Base-by-base conservation (phyloP, 2,113 vertebrate genomes). In the Pterocles gutturalis region DNA sequence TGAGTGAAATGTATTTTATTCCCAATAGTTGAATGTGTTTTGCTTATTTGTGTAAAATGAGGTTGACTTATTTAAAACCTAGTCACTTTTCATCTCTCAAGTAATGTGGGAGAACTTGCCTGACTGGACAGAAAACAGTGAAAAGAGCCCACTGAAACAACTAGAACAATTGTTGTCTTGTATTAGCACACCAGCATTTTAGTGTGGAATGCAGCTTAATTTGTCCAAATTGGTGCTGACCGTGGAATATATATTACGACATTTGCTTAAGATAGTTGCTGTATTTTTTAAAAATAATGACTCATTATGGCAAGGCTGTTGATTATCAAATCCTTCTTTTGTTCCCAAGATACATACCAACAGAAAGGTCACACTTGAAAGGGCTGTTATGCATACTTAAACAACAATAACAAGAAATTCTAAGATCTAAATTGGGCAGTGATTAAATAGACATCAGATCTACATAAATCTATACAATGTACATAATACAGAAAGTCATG, bases 241-340 rank as follows among this genome's bases (percentile, higher is more conserved):
- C 90, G 83, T 8, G 17, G 96, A 97, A 96, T 96, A 97, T 93
- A 96, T 93, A 91, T 82, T 95, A 96, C 98, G 98, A 98, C 98
- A 98, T 98, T 98, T 97, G 82, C 92, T 95, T 95, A 97, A 98
- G 97, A 98, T 94, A 97, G 96, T 95, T 96, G 96, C 93, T 97
- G 90, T 87, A 79, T 93, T 97, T 97, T 96, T 70, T 48, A 96
- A 76, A 97, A 97, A 98, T 95, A 98, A 98, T 97, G 97, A 97
- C 90, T 98, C 97, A 97, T 97, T 98, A 96, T 98, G 92, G 96
- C 95, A 93, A 96, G 71, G 87, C 91, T 97, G 96, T 95, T 95
- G 46, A 46, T 97, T 98, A 96, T 98, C 77, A 96, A 96, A 84
- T 78, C 87, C 79, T 95, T 90, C 93, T 94, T 97, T 95, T 97